These are phyloP conservation scores for Crax fasciolata DNA, from an alignment of 2,797 vertebrate genomes.

Conservation along the genomic window DNA sequence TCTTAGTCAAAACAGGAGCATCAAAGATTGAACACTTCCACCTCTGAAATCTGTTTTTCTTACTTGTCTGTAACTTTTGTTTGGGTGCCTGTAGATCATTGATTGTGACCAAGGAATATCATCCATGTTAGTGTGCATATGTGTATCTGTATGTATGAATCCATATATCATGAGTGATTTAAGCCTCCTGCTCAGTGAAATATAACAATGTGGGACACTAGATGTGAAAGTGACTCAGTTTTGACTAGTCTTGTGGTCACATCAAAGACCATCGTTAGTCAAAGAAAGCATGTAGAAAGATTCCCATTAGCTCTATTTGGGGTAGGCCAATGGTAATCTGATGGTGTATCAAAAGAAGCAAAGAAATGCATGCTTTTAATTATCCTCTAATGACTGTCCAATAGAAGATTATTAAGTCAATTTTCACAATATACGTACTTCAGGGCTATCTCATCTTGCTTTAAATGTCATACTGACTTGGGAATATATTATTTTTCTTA, in stretches of 20 bases:
- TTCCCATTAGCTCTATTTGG: neutral
- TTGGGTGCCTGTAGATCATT: neutral
- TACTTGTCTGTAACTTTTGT: neutral
- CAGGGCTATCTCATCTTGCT: slow-evolving; percentile 9
- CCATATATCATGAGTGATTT: neutral
- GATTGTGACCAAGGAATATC: neutral
- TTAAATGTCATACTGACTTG: slow-evolving; percentile 27
- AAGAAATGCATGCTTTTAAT: neutral
- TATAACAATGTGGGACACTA: neutral
- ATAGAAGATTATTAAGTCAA: neutral
- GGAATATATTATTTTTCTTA: neutral
- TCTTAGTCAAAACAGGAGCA: neutral
- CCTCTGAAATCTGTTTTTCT: neutral
- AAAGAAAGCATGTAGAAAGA: neutral
- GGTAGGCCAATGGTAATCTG: neutral
- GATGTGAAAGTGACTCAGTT: neutral
- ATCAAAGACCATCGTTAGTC: neutral
- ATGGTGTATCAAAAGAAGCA: neutral
- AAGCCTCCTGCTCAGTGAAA: neutral
- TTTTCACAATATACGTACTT: slow-evolving; percentile 18
- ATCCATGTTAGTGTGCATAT: neutral
- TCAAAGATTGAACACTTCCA: neutral
- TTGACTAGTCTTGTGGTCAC: neutral
- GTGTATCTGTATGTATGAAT: rapidly evolving
- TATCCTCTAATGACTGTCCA: too few species aligned